phyloP scores from a whole-genome alignment of 1,140 invertebrate species.

The Pentalonia nigronervosa region DNA sequence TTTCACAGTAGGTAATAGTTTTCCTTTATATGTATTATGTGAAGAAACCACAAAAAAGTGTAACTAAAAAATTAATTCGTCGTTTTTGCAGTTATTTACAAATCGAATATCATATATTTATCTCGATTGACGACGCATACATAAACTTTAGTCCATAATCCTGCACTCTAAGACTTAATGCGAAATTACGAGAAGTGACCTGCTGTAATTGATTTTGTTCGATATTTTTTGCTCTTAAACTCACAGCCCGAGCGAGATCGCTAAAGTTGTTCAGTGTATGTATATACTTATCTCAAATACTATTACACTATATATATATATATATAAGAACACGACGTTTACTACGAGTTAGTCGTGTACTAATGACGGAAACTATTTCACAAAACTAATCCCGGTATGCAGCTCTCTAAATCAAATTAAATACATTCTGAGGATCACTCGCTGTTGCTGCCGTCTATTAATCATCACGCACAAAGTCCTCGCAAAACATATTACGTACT shows the following conservation, averaged over 20 bases:
- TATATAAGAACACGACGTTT: background rate
- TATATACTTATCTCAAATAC: background rate
- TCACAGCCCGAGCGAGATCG: background rate
- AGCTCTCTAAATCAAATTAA: slow-evolving; percentile 16
- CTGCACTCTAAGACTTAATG: no score
- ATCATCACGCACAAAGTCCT: background rate
- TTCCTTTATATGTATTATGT: no score
- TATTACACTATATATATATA: background rate
- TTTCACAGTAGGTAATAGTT: no score
- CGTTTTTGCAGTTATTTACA: no score
- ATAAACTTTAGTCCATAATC: no score
- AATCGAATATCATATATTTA: no score
- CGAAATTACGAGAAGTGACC: background rate
- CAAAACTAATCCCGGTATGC: slow-evolving; percentile 4
- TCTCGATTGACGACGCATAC: no score
- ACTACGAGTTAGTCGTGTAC: background rate
- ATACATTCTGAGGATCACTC: slow-evolving; percentile 5
- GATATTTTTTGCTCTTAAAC: background rate
- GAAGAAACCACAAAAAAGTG: no score
- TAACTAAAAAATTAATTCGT: no score
- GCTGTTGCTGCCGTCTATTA: background rate
- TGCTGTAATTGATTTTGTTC: background rate
- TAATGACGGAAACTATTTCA: slow-evolving; percentile 14
- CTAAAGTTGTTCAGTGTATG: background rate
- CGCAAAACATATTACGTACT: background rate